Percentiles rank a stretch among this genome's conserved stretches.
phyloP scores from a whole-genome alignment of 2,888 invertebrate species.

The Ophion slaviceki region DNA sequence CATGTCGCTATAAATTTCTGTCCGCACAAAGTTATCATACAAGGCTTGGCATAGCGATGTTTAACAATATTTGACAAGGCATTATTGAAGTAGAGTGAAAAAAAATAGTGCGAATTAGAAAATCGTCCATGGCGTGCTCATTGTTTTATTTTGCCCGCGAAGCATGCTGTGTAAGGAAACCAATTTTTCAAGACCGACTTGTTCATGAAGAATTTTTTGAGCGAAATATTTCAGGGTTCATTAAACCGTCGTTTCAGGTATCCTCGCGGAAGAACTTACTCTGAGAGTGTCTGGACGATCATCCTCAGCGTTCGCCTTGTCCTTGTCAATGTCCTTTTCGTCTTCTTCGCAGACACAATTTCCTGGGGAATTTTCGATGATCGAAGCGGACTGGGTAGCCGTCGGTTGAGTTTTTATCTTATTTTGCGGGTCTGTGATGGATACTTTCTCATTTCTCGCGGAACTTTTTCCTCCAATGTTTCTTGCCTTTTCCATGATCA shows the following conservation, averaged over 20 bases:
- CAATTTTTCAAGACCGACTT: too few species aligned
- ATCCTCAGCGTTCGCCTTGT: constrained; percentile 63
- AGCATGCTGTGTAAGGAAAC: too few species aligned
- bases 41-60: too few species aligned
- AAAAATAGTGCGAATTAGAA: too few species aligned
- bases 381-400: constrained; percentile 33
- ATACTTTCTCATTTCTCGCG: constrained; percentile 22
- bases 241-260: neutral
- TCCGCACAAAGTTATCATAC: too few species aligned
- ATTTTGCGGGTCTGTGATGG: constrained; percentile 37
- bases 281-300: constrained; percentile 71
- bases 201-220: too few species aligned
- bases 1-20: too few species aligned
- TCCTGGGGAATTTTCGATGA: constrained; percentile 11
- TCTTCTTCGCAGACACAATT: constrained; percentile 44
- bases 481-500: constrained; percentile 25
- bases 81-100: too few species aligned
- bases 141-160: too few species aligned
- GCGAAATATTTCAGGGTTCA: too few species aligned
- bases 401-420: constrained; percentile 35
- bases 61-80: too few species aligned
- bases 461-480: constrained; percentile 51
- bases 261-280: constrained; percentile 62
- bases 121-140: too few species aligned
- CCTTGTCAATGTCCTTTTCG: constrained; percentile 78